phyloP scores from a whole-genome alignment of 2,113 vertebrate species.

The Brachyhypopomus gauderio region DNA sequence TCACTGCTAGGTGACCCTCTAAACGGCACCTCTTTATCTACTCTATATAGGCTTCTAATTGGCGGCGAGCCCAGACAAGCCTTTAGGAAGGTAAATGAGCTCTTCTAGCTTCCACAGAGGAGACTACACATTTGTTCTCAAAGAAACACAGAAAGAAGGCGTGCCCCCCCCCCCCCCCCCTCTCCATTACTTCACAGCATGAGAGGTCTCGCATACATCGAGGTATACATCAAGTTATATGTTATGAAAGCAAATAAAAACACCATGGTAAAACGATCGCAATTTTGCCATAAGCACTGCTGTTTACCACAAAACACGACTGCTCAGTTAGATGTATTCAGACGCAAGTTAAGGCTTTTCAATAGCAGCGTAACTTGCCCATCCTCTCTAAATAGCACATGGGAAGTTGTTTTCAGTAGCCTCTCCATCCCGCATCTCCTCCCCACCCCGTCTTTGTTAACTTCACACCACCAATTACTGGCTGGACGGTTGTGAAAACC shows the following conservation, averaged over 20 bases:
- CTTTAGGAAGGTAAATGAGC: constrained; percentile 7
- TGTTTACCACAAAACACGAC: neutral
- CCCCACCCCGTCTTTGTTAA: constrained; percentile 8
- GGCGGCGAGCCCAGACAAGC: constrained; percentile 28
- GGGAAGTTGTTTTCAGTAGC: constrained; percentile 16
- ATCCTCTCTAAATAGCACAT: neutral
- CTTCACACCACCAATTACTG: constrained; percentile 43
- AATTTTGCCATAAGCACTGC: too few relatives aligned
- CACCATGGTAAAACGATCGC: neutral
- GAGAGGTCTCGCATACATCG: neutral
- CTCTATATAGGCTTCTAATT: neutral
- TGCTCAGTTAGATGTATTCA: constrained; percentile 9
- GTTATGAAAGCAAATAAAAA: neutral
- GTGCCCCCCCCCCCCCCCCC: neutral
- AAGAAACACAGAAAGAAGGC: neutral
- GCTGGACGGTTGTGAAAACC: constrained; percentile 4
- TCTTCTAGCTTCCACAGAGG: neutral
- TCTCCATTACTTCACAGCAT: neutral
- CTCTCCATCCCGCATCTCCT: neutral
- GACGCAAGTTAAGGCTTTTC: neutral
- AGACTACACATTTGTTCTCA: neutral
- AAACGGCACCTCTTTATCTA: constrained; percentile 13
- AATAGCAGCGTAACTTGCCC: neutral
- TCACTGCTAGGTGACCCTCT: constrained; percentile 14
- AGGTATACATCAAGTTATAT: neutral